Conservation (phyloP, 2,113 vertebrate species). For the Alouatta palliata region DNA sequence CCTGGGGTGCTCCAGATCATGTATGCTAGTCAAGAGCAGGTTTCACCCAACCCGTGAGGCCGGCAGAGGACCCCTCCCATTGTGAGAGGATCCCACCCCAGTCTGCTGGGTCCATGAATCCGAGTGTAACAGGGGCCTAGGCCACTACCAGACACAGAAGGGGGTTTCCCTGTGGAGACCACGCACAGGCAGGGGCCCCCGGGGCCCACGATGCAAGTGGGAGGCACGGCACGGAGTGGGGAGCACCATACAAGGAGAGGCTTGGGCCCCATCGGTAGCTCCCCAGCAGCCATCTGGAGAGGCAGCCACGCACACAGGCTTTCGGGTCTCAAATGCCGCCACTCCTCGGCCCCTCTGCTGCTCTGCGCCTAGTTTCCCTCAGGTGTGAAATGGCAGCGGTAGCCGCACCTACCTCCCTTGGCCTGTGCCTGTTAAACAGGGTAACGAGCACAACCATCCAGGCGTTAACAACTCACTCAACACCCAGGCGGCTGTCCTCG, state of each 20-base stretch:
- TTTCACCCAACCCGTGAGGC: accelerated
- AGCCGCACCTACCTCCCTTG: accelerated
- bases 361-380: neutral
- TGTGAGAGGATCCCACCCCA: neutral
- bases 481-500: accelerated
- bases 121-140: neutral
- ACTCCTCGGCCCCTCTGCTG: accelerated
- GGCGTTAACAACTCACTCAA: neutral
- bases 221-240: accelerated
- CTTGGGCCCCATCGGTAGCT: neutral
- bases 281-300: accelerated
- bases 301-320: accelerated
- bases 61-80: accelerated
- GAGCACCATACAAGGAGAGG: neutral
- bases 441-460: too few relatives aligned
- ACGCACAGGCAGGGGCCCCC: neutral
- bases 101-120: neutral
- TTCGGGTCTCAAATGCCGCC: accelerated
- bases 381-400: accelerated
- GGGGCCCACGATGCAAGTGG: too few relatives aligned
- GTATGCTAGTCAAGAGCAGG: neutral
- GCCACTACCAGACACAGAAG: too few relatives aligned
- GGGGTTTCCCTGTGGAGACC: accelerated
- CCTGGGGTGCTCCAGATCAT: accelerated
- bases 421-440: neutral